phyloP scores from a whole-genome alignment of 2,888 invertebrate species.

The Tricholauxania praeusta region DNA sequence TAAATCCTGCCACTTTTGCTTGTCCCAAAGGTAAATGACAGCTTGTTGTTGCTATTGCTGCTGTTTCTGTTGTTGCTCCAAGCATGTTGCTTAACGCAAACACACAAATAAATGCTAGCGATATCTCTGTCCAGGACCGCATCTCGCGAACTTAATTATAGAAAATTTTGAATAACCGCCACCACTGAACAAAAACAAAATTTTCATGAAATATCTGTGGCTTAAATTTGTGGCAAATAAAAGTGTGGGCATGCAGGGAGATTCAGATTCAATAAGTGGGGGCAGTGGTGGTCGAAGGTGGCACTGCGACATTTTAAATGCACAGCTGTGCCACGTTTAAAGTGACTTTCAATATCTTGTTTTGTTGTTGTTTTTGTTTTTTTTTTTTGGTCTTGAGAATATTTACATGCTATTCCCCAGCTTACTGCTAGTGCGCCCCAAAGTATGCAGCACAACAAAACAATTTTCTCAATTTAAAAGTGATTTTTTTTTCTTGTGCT shows the following conservation, averaged over 20 bases:
- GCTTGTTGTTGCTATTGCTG: conserved; percentile 48
- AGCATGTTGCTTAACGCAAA: conserved; percentile 5
- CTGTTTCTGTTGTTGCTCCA: conserved; percentile 22
- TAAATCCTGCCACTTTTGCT: conserved; percentile 57
- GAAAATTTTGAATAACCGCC: conserved; percentile 45
- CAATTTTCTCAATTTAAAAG: conserved; percentile 22
- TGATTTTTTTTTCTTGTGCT: conserved; percentile 8
- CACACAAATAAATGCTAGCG: neutral
- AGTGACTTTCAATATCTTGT: conserved; percentile 57
- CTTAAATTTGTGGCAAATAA: neutral
- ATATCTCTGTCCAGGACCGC: neutral
- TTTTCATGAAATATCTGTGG: conserved; percentile 10
- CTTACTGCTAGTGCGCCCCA: conserved; percentile 3
- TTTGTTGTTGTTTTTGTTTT: conserved; percentile 46
- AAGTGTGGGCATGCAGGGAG: neutral
- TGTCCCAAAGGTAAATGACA: conserved; percentile 63
- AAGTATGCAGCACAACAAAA: conserved; percentile 15
- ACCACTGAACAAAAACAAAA: conserved; percentile 4
- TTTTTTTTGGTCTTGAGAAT: conserved; percentile 36
- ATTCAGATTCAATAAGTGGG: neutral
- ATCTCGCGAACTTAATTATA: conserved; percentile 57
- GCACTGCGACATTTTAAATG: neutral
- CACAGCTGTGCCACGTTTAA: conserved; percentile 56
- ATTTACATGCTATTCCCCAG: neutral
- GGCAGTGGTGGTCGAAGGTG: neutral